A percentile compares a stretch with the other conserved stretches of the same genome.
Conservation (phyloP, 2,113 vertebrate species). For the Boleophthalmus pectinirostris region DNA sequence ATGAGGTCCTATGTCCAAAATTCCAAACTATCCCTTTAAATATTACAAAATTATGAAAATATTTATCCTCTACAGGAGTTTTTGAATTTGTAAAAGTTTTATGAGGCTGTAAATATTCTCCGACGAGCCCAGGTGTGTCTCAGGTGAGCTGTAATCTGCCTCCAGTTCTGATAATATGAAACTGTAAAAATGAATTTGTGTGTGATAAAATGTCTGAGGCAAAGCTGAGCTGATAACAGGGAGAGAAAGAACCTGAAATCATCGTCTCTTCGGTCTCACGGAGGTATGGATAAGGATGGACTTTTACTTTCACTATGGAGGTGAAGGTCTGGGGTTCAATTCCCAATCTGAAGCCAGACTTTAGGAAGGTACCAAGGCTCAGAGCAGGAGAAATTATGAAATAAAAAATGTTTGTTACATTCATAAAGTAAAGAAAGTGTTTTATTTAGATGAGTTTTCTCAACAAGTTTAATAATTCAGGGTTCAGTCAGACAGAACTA, state of each 20-base stretch:
- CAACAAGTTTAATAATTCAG: no score
- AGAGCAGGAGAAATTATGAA: no score
- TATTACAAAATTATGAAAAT: no score
- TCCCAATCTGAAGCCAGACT: background rate
- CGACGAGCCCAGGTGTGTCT: background rate
- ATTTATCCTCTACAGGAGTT: background rate
- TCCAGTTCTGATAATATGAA: background rate
- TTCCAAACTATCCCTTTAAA: no score
- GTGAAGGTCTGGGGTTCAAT: background rate
- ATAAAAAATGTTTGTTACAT: no score
- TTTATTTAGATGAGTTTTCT: no score
- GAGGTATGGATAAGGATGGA: background rate
- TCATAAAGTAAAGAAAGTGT: no score
- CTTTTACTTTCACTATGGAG: background rate
- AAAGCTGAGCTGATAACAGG: background rate
- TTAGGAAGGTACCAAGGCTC: no score
- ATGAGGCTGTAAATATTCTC: background rate
- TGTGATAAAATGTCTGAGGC: background rate
- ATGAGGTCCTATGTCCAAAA: no score
- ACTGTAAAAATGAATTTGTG: background rate
- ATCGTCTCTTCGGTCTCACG: background rate
- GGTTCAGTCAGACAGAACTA: no score
- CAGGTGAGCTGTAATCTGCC: slow-evolving; percentile 1
- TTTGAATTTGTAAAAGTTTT: background rate
- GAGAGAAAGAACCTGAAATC: background rate